These are phyloP conservation scores for Drosophila pallidifrons DNA, from an alignment of 1,140 invertebrate species.

Conservation along the genomic window DNA sequence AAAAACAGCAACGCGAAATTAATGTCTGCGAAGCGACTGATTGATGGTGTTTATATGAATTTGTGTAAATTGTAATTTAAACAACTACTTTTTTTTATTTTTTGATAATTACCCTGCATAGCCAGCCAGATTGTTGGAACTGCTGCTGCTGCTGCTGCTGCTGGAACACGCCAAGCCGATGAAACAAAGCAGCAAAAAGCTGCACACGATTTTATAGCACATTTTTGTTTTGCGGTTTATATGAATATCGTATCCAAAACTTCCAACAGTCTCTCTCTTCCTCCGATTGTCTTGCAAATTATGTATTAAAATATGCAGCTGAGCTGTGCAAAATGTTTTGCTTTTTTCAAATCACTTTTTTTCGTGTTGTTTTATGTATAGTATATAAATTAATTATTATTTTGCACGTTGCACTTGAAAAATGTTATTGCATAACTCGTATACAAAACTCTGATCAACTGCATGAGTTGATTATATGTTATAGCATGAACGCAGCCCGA, in stretches of 20 bases:
- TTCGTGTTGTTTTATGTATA: constrained; percentile 4
- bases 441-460: background rate
- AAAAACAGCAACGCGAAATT: constrained; percentile 23
- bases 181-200: constrained; percentile 61
- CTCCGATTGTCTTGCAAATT: constrained; percentile 42
- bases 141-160: background rate
- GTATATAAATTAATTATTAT: constrained; percentile 39
- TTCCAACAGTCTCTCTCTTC: constrained; percentile 10
- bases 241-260: constrained; percentile 30
- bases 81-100: constrained; percentile 5
- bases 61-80: constrained; percentile 25
- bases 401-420: constrained; percentile 68
- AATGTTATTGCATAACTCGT: constrained; percentile 53
- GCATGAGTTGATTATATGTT: constrained; percentile 9
- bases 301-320: constrained; percentile 78
- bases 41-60: constrained; percentile 60
- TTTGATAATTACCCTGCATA: constrained; percentile 71
- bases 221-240: constrained; percentile 42
- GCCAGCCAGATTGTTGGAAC: constrained; percentile 72
- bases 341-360: constrained; percentile 18
- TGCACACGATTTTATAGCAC: constrained; percentile 75
- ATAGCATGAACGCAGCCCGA: constrained; percentile 9
- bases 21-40: constrained; percentile 45
- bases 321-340: constrained; percentile 48
- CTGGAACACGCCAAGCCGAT: constrained; percentile 46